Conservation (phyloP, 2,797 vertebrate genomes). For the Menidia menidia region DNA sequence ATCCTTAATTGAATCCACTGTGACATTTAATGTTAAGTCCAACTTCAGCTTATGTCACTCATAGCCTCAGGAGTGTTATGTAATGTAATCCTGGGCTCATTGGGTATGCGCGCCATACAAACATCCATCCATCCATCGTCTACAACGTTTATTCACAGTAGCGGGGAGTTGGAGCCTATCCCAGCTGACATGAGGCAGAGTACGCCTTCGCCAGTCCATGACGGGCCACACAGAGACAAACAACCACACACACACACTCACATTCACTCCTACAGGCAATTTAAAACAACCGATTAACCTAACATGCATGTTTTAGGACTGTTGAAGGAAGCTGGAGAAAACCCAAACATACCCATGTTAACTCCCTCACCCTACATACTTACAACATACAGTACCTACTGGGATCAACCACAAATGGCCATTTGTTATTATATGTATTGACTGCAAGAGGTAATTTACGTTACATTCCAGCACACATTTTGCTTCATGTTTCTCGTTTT, state of each 20-base stretch:
- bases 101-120: slow-evolving; percentile 26
- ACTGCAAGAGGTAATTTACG: slow-evolving; percentile 7
- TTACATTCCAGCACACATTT: slow-evolving; percentile 9
- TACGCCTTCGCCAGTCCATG: too few species aligned
- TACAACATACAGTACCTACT: slow-evolving; percentile 11
- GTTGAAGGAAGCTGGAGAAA: too few species aligned
- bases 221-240: too few species aligned
- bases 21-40: slow-evolving; percentile 30
- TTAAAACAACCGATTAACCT: too few species aligned
- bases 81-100: slow-evolving; percentile 27
- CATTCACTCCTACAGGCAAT: too few species aligned
- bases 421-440: slow-evolving; percentile 7
- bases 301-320: too few species aligned
- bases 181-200: too few species aligned
- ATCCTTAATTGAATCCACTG: slow-evolving; percentile 5
- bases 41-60: slow-evolving; percentile 16
- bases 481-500: slow-evolving; percentile 2
- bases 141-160: too few species aligned
- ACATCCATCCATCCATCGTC: slow-evolving; percentile 3
- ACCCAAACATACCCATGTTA: too few species aligned
- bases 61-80: background rate
- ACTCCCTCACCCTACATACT: too few species aligned
- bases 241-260: too few species aligned
- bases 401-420: slow-evolving; percentile 3
- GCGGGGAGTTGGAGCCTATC: too few species aligned